phyloP scores from a whole-genome alignment of 2,888 invertebrate genomes.

The Phengaris alcon region DNA sequence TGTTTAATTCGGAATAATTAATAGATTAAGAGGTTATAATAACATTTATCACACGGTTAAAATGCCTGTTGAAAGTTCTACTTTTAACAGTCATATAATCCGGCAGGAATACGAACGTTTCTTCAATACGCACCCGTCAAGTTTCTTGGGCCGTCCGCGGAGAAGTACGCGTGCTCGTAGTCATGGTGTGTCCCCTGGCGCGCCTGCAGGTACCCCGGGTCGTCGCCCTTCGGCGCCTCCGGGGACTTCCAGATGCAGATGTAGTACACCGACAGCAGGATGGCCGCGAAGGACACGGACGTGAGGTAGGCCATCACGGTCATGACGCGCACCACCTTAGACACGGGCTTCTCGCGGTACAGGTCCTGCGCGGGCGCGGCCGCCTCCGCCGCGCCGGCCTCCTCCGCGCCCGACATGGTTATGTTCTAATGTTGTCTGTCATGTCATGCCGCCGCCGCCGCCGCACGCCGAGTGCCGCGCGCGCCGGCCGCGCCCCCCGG shows the following conservation, averaged over 20 bases:
- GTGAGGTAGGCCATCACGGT: constrained; percentile 90
- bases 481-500: constrained; percentile 30
- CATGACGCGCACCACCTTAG: constrained; percentile 80
- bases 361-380: constrained; percentile 53
- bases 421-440: background rate
- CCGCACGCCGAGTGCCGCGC: constrained; percentile 7
- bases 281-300: constrained; percentile 91
- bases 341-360: constrained; percentile 64
- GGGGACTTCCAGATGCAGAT: constrained; percentile 89
- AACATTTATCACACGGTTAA: no score
- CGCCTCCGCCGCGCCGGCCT: constrained; percentile 59
- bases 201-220: constrained; percentile 43
- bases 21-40: no score
- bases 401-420: constrained; percentile 63
- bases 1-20: no score
- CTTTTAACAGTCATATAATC: background rate
- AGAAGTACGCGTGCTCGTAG: constrained; percentile 41
- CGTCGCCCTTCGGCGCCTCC: constrained; percentile 64
- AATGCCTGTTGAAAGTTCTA: no score
- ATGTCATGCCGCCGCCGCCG: background rate
- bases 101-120: constrained; percentile 27
- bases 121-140: constrained; percentile 40
- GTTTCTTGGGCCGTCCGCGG: constrained; percentile 38
- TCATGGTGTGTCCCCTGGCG: constrained; percentile 41
- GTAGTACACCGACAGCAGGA: constrained; percentile 89